phyloP scores from a whole-genome alignment of 2,888 invertebrate genomes.

The Calameuta pallipes region DNA sequence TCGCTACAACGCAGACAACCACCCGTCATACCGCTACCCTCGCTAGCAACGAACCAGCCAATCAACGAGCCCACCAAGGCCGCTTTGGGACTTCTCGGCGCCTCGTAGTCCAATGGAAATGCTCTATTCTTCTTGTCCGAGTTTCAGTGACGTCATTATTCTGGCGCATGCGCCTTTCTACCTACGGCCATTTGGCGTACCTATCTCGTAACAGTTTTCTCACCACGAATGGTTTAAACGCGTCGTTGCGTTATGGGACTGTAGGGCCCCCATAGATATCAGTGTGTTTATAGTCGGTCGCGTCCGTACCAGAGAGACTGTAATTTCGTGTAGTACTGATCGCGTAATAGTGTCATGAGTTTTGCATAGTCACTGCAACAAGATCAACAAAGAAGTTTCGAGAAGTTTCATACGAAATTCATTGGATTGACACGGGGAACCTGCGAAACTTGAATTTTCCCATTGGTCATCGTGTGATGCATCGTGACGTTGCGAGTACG shows the following conservation, averaged over 20 bases:
- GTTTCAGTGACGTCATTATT: neutral
- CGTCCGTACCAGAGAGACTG: neutral
- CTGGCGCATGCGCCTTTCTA: neutral
- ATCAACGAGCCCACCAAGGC: neutral
- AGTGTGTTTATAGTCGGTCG: neutral
- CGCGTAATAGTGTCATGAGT: neutral
- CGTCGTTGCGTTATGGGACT: neutral
- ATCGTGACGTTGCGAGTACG: neutral
- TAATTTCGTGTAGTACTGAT: neutral
- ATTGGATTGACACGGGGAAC: neutral
- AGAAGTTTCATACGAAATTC: neutral
- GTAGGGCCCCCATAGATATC: neutral
- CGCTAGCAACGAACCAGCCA: neutral
- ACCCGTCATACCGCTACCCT: constrained; percentile 6
- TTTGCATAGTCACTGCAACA: neutral
- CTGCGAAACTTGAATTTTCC: neutral
- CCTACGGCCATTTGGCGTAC: no score
- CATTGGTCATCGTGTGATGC: neutral
- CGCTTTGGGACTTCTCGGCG: neutral
- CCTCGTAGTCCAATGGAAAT: neutral
- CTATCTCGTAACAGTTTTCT: no score
- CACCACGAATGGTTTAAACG: no score
- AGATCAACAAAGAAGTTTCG: neutral
- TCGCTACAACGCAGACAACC: constrained; percentile 41
- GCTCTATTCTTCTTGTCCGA: neutral